Percentiles rank a stretch among this genome's conserved stretches.
These are phyloP conservation scores for Calephelis perditalis DNA, from an alignment of 2,888 invertebrate genomes.

Conservation along the genomic window DNA sequence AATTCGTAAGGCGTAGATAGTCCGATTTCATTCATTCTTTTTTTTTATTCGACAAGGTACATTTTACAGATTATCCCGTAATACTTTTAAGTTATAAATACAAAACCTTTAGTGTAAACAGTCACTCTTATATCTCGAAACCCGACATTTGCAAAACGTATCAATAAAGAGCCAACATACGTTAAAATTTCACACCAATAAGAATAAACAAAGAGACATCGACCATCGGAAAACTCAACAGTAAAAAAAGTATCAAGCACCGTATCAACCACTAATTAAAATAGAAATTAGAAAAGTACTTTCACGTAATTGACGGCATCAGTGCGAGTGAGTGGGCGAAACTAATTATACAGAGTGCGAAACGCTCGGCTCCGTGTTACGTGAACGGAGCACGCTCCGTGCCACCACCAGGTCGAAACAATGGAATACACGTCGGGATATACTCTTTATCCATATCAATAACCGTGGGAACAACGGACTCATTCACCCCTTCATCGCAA, in stretches of 20 bases:
- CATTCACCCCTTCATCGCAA: background rate
- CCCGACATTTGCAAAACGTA: too few relatives aligned
- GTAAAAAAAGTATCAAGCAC: conserved; percentile 27
- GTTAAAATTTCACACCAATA: too few relatives aligned
- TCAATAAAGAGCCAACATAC: too few relatives aligned
- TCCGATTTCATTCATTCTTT: too few relatives aligned
- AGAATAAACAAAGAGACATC: background rate
- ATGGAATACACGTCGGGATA: conserved; percentile 17
- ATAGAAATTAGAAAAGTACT: conserved; percentile 58
- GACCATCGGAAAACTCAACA: conserved; percentile 6
- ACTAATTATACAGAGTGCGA: conserved; percentile 53
- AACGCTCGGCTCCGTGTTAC: conserved; percentile 31
- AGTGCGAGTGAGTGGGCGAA: conserved; percentile 46
- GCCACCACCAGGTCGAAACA: background rate
- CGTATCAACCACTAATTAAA: conserved; percentile 38
- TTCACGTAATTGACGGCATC: conserved; percentile 54
- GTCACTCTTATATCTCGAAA: too few relatives aligned
- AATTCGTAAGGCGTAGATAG: too few relatives aligned
- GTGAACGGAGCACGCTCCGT: conserved; percentile 26
- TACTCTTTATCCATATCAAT: conserved; percentile 17
- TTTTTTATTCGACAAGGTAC: too few relatives aligned
- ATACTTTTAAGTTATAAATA: too few relatives aligned
- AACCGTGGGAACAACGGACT: background rate
- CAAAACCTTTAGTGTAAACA: too few relatives aligned
- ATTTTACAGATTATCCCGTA: too few relatives aligned